These are phyloP conservation scores for Omphaloscelis lunosa DNA, from an alignment of 2,888 invertebrate species.

Conservation along the genomic window DNA sequence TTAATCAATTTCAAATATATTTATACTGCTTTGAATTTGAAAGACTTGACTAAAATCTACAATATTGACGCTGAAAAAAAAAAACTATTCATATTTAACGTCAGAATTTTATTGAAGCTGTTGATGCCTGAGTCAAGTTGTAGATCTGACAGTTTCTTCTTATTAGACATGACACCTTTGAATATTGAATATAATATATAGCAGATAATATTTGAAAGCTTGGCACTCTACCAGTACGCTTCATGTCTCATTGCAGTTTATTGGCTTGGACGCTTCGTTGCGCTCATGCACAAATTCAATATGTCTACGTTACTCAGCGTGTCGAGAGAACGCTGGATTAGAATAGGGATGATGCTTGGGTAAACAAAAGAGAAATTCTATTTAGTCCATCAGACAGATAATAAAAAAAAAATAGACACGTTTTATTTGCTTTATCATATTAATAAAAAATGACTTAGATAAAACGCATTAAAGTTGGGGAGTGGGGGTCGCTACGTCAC, in stretches of 20 bases:
- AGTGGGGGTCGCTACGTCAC: too few relatives aligned
- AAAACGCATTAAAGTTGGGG: too few relatives aligned
- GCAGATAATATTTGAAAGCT: conserved; percentile 11
- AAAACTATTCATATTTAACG: neutral
- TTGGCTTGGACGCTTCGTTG: conserved; percentile 13
- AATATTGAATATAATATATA: neutral
- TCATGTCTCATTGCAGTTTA: neutral
- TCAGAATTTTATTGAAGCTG: neutral
- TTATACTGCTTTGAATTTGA: neutral
- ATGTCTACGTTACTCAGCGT: conserved; percentile 4
- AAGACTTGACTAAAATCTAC: neutral
- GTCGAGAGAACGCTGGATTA: conserved; percentile 7
- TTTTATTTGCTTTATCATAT: too few relatives aligned
- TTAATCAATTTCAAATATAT: neutral
- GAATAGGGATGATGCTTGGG: neutral
- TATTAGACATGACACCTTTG: neutral
- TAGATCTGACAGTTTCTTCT: neutral
- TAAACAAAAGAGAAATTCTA: too few relatives aligned
- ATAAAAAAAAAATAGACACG: too few relatives aligned
- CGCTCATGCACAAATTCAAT: conserved; percentile 47
- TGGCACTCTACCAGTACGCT: neutral
- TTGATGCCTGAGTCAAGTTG: neutral
- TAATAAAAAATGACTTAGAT: too few relatives aligned
- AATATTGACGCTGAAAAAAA: neutral
- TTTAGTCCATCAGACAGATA: too few relatives aligned